Percentiles rank a stretch among this genome's conserved stretches.
phyloP scores from a whole-genome alignment of 2,113 vertebrate species.

The Cichladusa arquata region DNA sequence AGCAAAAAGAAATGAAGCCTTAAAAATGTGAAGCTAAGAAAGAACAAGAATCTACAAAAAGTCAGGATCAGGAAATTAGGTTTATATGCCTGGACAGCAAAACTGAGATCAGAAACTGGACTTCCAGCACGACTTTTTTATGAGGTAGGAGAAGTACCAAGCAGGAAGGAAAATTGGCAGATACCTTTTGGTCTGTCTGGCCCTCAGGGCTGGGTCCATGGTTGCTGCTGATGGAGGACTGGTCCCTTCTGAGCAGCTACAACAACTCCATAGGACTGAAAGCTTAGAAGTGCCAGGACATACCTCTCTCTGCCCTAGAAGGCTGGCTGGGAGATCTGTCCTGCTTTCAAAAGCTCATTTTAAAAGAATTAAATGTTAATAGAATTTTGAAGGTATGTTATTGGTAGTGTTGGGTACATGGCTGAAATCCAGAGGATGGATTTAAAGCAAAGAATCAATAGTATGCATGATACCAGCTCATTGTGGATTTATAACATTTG shows the following conservation, averaged over 20 bases:
- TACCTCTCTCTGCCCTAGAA: fast-evolving
- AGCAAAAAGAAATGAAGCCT: background rate
- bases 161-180: background rate
- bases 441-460: background rate
- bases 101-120: background rate
- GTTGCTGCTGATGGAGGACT: background rate
- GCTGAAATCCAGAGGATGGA: background rate
- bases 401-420: background rate
- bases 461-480: background rate
- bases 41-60: background rate
- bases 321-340: background rate
- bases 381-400: background rate
- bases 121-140: background rate
- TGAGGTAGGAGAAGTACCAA: background rate
- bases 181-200: background rate
- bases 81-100: background rate
- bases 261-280: fast-evolving
- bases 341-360: background rate
- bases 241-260: background rate
- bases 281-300: background rate
- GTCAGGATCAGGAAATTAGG: background rate
- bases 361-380: background rate
- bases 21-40: background rate
- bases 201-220: background rate
- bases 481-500: background rate